phyloP scores from a whole-genome alignment of 2,113 vertebrate genomes.

The Elaphurus davidianus region DNA sequence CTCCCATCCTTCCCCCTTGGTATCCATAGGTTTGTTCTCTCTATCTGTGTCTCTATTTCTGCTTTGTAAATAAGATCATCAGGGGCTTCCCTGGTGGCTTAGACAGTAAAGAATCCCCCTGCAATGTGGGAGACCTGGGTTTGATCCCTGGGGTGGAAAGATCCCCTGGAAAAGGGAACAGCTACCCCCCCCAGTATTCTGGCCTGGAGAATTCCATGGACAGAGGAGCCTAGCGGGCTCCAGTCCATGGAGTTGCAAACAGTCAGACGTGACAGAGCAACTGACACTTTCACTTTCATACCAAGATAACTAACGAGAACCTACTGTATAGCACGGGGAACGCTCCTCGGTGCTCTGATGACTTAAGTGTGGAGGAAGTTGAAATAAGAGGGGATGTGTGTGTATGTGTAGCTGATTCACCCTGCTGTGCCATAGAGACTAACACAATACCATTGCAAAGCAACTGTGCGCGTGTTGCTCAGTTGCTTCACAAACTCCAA shows the following conservation, averaged over 20 bases:
- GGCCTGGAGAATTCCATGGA: not conserved
- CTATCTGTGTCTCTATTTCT: not conserved
- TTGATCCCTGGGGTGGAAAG: not conserved
- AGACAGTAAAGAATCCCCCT: not conserved
- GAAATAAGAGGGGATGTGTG: not conserved
- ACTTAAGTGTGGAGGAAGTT: not conserved
- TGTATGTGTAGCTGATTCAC: fast-evolving
- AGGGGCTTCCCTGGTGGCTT: not conserved
- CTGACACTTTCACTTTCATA: not conserved
- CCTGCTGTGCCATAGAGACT: not conserved
- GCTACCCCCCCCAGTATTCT: not conserved
- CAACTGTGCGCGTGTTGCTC: fast-evolving
- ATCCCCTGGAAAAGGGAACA: not conserved
- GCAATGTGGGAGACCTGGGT: not conserved
- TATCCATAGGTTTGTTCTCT: not conserved
- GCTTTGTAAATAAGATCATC: not conserved
- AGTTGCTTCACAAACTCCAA: not conserved
- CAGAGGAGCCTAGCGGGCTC: not conserved
- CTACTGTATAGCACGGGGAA: not conserved
- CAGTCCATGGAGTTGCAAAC: not conserved
- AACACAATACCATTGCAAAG: not conserved
- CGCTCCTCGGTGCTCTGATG: fast-evolving
- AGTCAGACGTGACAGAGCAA: not conserved
- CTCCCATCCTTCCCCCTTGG: not conserved
- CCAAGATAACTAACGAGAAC: not conserved